Evolutionary conservation across 2,888 invertebrate species (phyloP), one percentile per base, ranked within the genome.

Genomic region (Oligia latruncula): DNA sequence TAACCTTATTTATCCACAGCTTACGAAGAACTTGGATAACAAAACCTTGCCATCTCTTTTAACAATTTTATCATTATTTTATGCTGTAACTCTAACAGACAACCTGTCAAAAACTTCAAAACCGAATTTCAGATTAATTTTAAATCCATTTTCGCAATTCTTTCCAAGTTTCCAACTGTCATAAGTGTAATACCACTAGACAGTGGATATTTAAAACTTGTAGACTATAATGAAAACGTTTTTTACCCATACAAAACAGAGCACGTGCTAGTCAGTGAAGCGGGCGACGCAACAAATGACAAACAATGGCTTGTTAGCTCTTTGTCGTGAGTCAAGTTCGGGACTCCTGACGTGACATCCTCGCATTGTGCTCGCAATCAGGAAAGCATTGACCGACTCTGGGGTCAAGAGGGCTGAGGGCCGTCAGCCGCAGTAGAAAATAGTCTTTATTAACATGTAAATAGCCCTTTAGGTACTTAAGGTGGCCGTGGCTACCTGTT

Each of bases 261-360:
- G 83, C 87, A 87, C 87, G 87, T 89, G 89, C 89, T 85, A 84
- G 77, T 82, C 80, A 77, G 46, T 75, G 64, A 68, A 75, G 74
- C 66, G 35, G 74, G 74, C 88, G 86, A 85, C 80, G 86, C 89
- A 90, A 90, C 91, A 90, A 92, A 92, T 92, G 92, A 92, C 93
- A 94, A 92, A 96, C 96, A 96, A 96, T 96, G 90, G 93, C 93
- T 95, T 95, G 96, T 96, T 95, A 95, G 93, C 90, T 93, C 92
- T 94, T 95, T 95, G 95, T 95, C 95, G 94, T 93, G 95, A 93
- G 92, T 92, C 90, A 90, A 92, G 94, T 93, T 94, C 92, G 93
- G 92, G 92, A 85, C 89, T 86, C 88, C 74, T 81, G 92, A 92
- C 94, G 94, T 94, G 94, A 95, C 95, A 95, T 95, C 95, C 95